These are phyloP conservation scores for Reticulitermes lucifugus DNA, from an alignment of 2,888 invertebrate genomes.

Conservation along the genomic window DNA sequence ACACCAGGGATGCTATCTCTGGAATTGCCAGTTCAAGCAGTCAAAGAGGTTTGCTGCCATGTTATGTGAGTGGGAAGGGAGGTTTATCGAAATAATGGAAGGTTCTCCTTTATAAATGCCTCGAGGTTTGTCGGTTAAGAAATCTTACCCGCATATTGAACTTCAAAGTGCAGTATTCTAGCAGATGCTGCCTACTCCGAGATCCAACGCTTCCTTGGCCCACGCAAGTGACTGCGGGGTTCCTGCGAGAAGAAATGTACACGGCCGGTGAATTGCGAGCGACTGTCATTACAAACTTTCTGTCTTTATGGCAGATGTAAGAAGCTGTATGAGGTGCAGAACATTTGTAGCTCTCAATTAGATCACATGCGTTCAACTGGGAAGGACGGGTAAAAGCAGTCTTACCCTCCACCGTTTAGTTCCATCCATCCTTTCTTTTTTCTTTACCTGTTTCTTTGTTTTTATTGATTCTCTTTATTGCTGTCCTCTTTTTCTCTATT, in stretches of 20 bases:
- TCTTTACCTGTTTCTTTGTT: no score
- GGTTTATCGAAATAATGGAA: conserved; percentile 12
- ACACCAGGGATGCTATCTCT: background rate
- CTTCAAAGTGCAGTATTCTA: background rate
- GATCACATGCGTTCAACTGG: no score
- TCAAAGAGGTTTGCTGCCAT: background rate
- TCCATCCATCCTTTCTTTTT: no score
- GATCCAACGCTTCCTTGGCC: background rate
- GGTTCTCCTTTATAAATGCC: conserved; percentile 6
- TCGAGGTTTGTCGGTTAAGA: background rate
- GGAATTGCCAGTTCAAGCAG: conserved; percentile 12
- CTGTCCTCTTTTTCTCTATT: no score
- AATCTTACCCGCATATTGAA: background rate
- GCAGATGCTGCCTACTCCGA: background rate
- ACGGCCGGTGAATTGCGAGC: background rate
- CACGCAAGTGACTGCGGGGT: background rate
- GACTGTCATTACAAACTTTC: no score
- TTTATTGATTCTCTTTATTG: no score
- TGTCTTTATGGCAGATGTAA: no score
- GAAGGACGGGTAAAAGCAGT: no score
- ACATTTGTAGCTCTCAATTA: no score
- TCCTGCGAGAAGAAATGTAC: background rate
- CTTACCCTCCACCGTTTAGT: no score
- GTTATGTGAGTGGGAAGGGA: background rate
- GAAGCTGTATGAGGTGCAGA: no score